Conservation (phyloP, 53 echinoderm and acorn worm species). For the Astropecten irregularis region DNA sequence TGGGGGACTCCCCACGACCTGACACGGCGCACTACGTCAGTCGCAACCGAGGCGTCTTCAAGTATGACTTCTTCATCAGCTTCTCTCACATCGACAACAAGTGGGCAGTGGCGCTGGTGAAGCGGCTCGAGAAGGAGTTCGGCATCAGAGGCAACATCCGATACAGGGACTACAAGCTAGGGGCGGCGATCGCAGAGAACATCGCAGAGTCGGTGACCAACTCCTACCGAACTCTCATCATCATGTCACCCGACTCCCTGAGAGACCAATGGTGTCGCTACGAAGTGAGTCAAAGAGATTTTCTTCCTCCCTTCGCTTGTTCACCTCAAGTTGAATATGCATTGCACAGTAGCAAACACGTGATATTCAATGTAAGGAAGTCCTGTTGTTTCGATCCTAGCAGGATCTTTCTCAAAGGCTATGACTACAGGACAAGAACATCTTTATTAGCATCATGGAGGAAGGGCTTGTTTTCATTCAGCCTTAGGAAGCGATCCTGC, state of each 20-base stretch:
- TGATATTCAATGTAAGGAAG: no score
- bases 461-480: no score
- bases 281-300: constrained; percentile 50
- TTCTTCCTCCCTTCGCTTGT: background rate
- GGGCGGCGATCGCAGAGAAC: constrained; percentile 79
- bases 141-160: constrained; percentile 73
- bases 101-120: constrained; percentile 82
- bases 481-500: no score
- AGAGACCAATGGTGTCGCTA: constrained; percentile 89
- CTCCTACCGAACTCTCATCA: constrained; percentile 69
- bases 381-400: no score
- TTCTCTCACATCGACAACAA: constrained; percentile 91
- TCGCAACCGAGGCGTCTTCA: constrained; percentile 41
- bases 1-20: constrained; percentile 41
- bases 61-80: constrained; percentile 86
- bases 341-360: background rate
- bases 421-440: no score
- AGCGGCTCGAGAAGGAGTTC: constrained; percentile 76
- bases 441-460: no score
- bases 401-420: no score
- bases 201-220: constrained; percentile 72
- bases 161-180: constrained; percentile 89
- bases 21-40: background rate
- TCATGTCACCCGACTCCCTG: constrained; percentile 79
- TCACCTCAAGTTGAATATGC: background rate